Evolutionary conservation across 2,113 vertebrate species (phyloP).

Genomic region (Okapia johnstoni): DNA sequence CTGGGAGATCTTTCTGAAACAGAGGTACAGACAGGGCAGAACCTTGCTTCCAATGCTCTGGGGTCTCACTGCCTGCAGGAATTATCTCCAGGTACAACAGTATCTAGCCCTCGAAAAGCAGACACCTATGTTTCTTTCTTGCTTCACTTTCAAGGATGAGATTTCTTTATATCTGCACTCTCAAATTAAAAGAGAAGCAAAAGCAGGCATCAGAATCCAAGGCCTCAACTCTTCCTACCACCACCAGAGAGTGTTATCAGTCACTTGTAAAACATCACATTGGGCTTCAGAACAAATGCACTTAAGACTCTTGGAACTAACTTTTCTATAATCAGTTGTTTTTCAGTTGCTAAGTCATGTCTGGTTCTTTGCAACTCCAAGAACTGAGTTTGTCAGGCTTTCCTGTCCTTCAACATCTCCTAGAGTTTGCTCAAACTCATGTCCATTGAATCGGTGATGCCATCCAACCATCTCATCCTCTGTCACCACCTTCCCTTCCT

Average conservation of each 20-base stretch:
- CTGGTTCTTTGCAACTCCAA: not conserved
- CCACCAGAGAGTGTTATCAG: not conserved
- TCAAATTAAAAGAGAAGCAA: not conserved
- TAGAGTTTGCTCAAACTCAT: not conserved
- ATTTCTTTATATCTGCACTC: not conserved
- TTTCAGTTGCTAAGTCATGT: not conserved
- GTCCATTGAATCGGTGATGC: not conserved
- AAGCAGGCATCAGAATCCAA: not conserved
- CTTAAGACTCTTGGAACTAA: not conserved
- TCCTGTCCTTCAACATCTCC: not conserved
- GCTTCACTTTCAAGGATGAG: not conserved
- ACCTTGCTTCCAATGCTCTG: not conserved
- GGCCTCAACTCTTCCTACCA: not conserved
- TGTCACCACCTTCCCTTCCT: not conserved
- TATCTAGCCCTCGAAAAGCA: not conserved
- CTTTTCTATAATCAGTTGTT: not conserved
- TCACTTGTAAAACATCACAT: not conserved
- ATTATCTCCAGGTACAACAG: not conserved
- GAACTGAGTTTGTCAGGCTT: not conserved
- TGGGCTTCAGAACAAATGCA: not conserved
- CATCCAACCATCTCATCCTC: not conserved
- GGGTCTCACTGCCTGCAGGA: not conserved
- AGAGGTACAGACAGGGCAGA: not conserved
- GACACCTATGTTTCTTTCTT: not conserved
- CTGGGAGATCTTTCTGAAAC: not conserved